Percentiles rank a stretch among this genome's conserved stretches.
Conservation (phyloP, 2,797 vertebrate species). For the Oceanodroma leucorhoa region DNA sequence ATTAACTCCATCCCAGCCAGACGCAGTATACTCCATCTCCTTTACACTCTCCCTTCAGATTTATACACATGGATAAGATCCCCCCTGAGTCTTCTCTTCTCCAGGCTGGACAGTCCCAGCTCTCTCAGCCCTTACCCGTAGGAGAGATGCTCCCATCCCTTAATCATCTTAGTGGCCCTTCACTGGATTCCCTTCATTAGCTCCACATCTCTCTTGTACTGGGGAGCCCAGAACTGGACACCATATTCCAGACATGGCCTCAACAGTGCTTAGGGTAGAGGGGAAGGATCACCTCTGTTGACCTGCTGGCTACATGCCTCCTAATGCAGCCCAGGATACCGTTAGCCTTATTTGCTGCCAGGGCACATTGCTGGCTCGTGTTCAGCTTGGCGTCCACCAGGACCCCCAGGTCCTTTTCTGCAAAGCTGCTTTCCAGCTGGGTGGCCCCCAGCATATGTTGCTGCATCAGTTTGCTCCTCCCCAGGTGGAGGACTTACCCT, state of each 20-base stretch:
- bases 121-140: neutral
- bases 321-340: neutral
- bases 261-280: neutral
- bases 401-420: neutral
- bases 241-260: neutral
- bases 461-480: neutral
- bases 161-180: neutral
- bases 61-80: neutral
- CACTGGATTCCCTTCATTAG: neutral
- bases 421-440: neutral
- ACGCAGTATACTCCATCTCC: neutral
- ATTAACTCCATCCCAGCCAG: neutral
- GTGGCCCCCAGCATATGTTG: neutral
- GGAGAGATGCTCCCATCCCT: neutral
- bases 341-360: neutral
- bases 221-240: neutral
- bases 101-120: neutral
- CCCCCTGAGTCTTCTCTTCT: neutral
- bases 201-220: neutral
- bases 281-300: neutral
- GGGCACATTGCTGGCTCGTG: neutral
- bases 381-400: neutral
- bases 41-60: neutral
- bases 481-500: neutral
- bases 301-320: neutral